These are phyloP conservation scores for Stegodyphus dumicola DNA, from an alignment of 1,140 invertebrate genomes.

Conservation along the genomic window DNA sequence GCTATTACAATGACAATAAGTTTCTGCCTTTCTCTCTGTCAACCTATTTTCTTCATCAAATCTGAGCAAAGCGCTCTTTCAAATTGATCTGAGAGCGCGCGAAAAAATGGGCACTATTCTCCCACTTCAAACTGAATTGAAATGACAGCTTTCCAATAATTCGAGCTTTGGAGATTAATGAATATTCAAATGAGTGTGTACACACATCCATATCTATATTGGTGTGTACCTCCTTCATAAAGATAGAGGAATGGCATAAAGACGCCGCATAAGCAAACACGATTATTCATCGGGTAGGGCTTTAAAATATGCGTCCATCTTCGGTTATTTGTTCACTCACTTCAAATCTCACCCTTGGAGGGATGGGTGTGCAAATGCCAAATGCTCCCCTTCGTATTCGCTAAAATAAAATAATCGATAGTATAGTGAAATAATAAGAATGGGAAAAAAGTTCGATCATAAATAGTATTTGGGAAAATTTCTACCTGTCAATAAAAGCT, in stretches of 20 bases:
- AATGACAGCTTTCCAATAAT: slow-evolving; percentile 56
- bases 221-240: not conserved
- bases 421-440: not conserved
- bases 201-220: slow-evolving; percentile 55
- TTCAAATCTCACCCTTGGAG: slow-evolving; percentile 39
- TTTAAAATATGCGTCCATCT: slow-evolving; percentile 54
- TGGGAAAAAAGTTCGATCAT: slow-evolving; percentile 49
- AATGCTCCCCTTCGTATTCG: too few species aligned
- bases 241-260: slow-evolving; percentile 22
- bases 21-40: too few species aligned
- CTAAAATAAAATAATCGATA: slow-evolving; percentile 48
- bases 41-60: not conserved
- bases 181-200: slow-evolving; percentile 61
- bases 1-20: too few species aligned
- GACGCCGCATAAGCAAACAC: slow-evolving; percentile 58
- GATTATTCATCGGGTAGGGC: slow-evolving; percentile 42
- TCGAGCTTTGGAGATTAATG: slow-evolving; percentile 21
- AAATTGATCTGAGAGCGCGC: slow-evolving; percentile 19
- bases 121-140: not conserved
- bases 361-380: slow-evolving; percentile 37
- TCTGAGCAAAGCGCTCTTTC: not conserved
- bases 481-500: slow-evolving; percentile 54
- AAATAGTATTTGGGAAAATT: slow-evolving; percentile 53
- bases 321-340: slow-evolving; percentile 48
- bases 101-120: slow-evolving; percentile 32